A percentile compares a stretch with the other conserved stretches of the same genome.
Evolutionary conservation across 2,113 vertebrate species (phyloP).

Genomic region (Dipodomys ordii): DNA sequence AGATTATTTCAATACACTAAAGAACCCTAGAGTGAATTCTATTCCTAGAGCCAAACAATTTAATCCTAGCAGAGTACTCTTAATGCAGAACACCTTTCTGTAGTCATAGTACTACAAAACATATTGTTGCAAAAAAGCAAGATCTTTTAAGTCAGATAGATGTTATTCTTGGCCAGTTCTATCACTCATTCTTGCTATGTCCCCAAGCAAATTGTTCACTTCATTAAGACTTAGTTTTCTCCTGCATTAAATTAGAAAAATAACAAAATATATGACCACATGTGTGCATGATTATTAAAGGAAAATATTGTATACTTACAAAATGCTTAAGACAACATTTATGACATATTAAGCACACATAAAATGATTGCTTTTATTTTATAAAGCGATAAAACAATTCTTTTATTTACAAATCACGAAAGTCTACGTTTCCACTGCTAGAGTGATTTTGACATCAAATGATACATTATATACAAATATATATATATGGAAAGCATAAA

Average conservation of each 20-base stretch:
- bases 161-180: fast-evolving
- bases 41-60: no score
- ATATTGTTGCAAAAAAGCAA: not conserved
- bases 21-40: no score
- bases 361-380: conserved; percentile 17
- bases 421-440: not conserved
- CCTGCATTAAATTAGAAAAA: not conserved
- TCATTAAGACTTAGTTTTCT: not conserved
- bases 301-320: not conserved
- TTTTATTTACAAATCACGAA: conserved; percentile 7
- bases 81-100: not conserved
- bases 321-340: not conserved
- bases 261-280: no score
- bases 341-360: not conserved
- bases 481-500: no score
- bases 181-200: no score
- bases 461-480: not conserved
- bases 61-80: no score
- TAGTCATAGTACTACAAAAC: not conserved
- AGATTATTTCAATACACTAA: not conserved
- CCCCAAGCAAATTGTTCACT: not conserved
- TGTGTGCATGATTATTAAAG: not conserved
- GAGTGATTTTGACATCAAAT: not conserved
- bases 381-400: not conserved
- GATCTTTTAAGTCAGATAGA: not conserved